phyloP scores from a whole-genome alignment of 2,888 invertebrate species.

The Himalopsyche tibetana region DNA sequence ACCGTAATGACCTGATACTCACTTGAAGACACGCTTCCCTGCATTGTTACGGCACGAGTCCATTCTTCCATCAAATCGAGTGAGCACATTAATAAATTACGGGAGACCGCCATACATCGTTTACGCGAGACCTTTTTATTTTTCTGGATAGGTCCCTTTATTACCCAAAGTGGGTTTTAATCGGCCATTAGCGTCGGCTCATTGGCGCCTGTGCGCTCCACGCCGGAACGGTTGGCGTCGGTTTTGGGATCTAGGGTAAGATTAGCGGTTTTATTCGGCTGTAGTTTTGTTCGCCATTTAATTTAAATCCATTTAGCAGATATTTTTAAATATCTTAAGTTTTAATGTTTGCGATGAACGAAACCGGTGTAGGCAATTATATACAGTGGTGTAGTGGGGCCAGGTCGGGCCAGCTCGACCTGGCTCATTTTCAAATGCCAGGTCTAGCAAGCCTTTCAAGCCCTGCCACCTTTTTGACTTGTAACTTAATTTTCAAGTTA shows the following conservation, averaged over 20 bases:
- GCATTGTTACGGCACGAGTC: neutral
- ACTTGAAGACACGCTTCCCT: slow-evolving; percentile 15
- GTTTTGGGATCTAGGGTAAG: neutral
- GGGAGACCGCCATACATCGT: slow-evolving; percentile 51
- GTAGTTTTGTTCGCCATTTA: neutral
- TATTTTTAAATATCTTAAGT: no score
- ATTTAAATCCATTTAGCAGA: no score
- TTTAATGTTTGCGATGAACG: no score
- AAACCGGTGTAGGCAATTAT: no score
- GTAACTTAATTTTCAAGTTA: no score
- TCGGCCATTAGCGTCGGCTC: slow-evolving; percentile 61
- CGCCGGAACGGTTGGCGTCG: slow-evolving; percentile 7
- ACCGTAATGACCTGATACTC: slow-evolving; percentile 5
- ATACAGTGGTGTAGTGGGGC: no score
- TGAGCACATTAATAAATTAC: slow-evolving; percentile 55
- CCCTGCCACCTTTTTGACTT: no score
- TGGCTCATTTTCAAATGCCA: no score
- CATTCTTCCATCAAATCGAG: slow-evolving; percentile 11
- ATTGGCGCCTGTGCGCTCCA: slow-evolving; percentile 54
- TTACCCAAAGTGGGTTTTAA: slow-evolving; percentile 60
- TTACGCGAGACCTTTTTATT: slow-evolving; percentile 52
- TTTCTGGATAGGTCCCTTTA: slow-evolving; percentile 53
- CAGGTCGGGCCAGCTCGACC: no score
- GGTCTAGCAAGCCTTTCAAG: no score
- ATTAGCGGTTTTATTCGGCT: neutral